These are phyloP conservation scores for Hymenopus coronatus DNA, from an alignment of 2,888 invertebrate species.

Conservation along the genomic window DNA sequence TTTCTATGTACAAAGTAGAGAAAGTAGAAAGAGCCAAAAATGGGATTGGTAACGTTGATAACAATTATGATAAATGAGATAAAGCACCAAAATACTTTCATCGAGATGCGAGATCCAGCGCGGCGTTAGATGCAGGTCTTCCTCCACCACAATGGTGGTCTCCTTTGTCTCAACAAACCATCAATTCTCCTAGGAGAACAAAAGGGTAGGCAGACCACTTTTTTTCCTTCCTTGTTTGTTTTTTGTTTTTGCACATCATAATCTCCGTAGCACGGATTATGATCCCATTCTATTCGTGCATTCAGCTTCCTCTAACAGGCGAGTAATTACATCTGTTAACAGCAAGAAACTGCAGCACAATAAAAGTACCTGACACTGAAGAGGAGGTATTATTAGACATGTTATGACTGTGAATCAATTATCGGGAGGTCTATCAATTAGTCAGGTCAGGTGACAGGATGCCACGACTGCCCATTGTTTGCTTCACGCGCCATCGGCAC, in stretches of 20 bases:
- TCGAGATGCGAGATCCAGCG: too few relatives aligned
- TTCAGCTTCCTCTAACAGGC: neutral
- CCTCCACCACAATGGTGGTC: too few relatives aligned
- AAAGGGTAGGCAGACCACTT: neutral
- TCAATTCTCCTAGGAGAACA: neutral
- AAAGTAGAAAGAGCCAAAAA: too few relatives aligned
- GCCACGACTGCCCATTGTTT: neutral
- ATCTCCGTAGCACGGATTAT: neutral
- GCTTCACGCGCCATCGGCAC: neutral
- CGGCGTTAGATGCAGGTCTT: too few relatives aligned
- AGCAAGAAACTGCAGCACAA: neutral
- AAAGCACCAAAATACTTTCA: too few relatives aligned
- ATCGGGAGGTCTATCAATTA: neutral
- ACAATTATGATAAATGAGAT: too few relatives aligned
- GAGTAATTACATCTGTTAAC: neutral
- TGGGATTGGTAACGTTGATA: too few relatives aligned
- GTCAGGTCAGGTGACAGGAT: conserved; percentile 7
- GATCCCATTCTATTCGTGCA: too few relatives aligned
- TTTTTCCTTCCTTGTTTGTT: neutral
- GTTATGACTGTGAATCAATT: neutral
- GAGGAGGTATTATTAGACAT: neutral
- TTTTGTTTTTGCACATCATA: neutral
- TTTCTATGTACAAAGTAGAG: too few relatives aligned
- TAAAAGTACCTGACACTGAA: neutral
- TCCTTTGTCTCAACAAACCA: neutral